Evolutionary conservation across 30 jellyfish, hydroid and myxozoan species (phyloP), one percentile per base, ranked within the genome.

Genomic region (Hydra vulgaris): DNA sequence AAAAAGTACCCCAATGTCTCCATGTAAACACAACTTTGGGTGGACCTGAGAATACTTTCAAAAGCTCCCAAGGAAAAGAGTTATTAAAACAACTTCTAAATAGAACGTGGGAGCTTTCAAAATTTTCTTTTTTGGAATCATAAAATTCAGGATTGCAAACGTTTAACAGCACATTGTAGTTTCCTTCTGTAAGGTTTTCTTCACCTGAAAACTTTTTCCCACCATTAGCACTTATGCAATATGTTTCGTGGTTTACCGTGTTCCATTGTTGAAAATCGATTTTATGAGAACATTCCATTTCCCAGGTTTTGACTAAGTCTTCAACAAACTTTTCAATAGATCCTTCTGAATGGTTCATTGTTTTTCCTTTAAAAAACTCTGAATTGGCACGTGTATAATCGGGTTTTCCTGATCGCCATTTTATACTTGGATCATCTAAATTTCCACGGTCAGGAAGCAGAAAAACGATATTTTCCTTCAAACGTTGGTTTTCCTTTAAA

Each of bases 1-100:
- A 67, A 74, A 84, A 84, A n/a, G 61, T 68, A 7, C 92, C 92
- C 92, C 92, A 84, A 71, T 84, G 92, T 19, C 92, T 73, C 88
- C 88, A 84, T 1, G 92, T 23, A 66, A 84, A 55, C 16, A 84
- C 82, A 1, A 84, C 87, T 17, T 84, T 53, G 20, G 92, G 92
- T 21, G 92, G 92, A 23, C 79, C 79, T n/a, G 92, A 84, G 7
- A 75, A 76, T 16, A 84, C 92, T 68, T 40, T 84, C 68, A 84
- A 76, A 70, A 84, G 78, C 24, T 84, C 92, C 87, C 87, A 84
- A 20, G 92, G 87, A 76, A 84, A 84, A n/a, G 87, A 86, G 53
- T 77, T 70, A 18, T 56, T 81, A 70, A 84, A 84, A 22, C 83
- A 70, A 70, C 74, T 74, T 18, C 75, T 74, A 69, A 84, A 84